A percentile compares a stretch with the other conserved stretches of the same genome.
phyloP scores from a whole-genome alignment of 2,797 vertebrate genomes.

The Sebastes minor region DNA sequence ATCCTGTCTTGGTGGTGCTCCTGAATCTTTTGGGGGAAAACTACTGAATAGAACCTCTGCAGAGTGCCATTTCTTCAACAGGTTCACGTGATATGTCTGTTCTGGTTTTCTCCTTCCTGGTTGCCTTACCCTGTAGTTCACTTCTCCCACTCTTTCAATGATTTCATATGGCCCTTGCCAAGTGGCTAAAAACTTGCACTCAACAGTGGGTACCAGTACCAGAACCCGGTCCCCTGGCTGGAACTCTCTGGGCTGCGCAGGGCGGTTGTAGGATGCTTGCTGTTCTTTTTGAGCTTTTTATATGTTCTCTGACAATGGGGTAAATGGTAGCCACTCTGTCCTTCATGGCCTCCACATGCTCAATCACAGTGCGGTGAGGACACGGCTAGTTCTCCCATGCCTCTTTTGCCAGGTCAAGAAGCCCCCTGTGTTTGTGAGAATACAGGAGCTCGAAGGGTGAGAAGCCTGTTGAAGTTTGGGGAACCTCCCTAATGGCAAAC shows the following conservation, averaged over 20 bases:
- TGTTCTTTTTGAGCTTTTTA: neutral
- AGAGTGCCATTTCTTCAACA: neutral
- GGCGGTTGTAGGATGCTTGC: neutral
- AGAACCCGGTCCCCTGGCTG: neutral
- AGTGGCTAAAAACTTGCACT: neutral
- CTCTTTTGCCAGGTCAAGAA: neutral
- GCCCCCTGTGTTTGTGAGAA: neutral
- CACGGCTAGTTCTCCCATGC: neutral
- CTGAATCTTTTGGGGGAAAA: no score
- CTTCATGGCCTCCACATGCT: neutral
- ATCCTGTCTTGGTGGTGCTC: no score
- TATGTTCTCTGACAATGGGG: neutral
- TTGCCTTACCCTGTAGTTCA: neutral
- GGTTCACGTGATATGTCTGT: neutral
- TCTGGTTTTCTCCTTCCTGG: neutral
- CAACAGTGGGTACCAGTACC: neutral
- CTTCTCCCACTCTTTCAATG: neutral
- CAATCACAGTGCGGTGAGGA: neutral
- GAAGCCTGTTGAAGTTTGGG: neutral
- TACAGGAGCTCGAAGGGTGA: neutral
- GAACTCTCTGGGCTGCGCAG: neutral
- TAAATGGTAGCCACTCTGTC: neutral
- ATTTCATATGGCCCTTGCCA: constrained; percentile 21
- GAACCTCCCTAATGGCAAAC: neutral
- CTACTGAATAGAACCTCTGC: neutral